Evolutionary conservation across 37 sponge, comb jelly and placozoan species (phyloP).

Genomic region (Beroe forskalii): DNA sequence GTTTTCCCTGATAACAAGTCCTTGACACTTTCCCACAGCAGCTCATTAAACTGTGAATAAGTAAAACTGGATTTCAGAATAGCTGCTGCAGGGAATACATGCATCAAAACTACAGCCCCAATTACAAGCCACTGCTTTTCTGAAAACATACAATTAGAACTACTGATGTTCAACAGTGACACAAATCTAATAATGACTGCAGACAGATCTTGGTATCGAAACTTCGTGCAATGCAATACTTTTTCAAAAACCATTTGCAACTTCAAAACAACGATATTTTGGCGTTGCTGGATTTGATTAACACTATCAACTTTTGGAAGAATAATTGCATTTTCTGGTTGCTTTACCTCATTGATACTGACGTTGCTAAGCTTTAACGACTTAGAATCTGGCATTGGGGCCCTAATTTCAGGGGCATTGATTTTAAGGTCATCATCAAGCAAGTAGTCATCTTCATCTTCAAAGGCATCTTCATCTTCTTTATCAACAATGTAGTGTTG

Average conservation of each 20-base stretch:
- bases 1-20: neutral
- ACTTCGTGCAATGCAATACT: neutral
- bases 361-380: neutral
- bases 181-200: neutral
- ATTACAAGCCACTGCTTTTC: conserved; percentile 37
- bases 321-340: neutral
- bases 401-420: too few relatives aligned
- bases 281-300: conserved; percentile 1
- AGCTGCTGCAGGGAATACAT: neutral
- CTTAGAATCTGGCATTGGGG: conserved; percentile 1
- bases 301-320: conserved; percentile 20
- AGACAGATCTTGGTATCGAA: neutral
- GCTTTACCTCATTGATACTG: neutral
- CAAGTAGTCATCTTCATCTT: neutral
- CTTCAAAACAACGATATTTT: neutral
- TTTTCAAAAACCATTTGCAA: neutral
- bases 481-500: too few relatives aligned
- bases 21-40: neutral
- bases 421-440: conserved; percentile 45
- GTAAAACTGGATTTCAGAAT: neutral
- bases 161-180: neutral
- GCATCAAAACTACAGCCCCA: neutral
- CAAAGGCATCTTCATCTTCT: neutral
- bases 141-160: conserved; percentile 20
- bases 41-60: neutral